Base-by-base conservation (phyloP, 2,113 vertebrate genomes). In the Hippotragus niger region DNA sequence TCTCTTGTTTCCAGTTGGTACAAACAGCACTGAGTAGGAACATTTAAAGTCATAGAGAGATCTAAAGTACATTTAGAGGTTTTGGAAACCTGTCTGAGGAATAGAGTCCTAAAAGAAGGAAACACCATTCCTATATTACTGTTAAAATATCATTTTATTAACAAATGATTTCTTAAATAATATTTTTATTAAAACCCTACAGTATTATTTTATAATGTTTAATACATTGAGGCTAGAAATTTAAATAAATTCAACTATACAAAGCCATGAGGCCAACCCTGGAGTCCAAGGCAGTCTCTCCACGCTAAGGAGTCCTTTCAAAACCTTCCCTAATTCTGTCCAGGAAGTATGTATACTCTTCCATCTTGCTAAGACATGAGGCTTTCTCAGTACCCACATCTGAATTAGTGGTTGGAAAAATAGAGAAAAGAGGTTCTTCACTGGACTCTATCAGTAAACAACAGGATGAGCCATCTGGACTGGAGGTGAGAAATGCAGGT, bases 241-340 rank as follows among this genome's bases (percentile, higher is more conserved):
- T 97, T 97, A 45, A 85, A 12, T 43, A 29, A 85, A 31, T 15
- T 31, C 64, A 98, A 98, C 97, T 96, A 97, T 98, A 98, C 98
- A 98, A 98, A 98, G 98, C 97, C 97, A 97, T 98, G 98, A 98
- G 96, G 98, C 98, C 98, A 96, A 98, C 98, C 98, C 98, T 98
- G 98, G 98, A 98, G 98, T 98, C 98, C 97, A 98, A 98, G 97
- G 98, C 98, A 98, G 98, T 98, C 90, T 98, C 98, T 98, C 97
- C 97, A 97, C 95, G 97, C 98, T 98, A 98, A 98, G 98, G 98
- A 99, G 98, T 98, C 98, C 98, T 98, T 98, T 98, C 98, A 98
- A 67, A 96, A 97, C 98, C 98, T 98, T 98, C 98, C 98, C 98
- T 98, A 98, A 98, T 98, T 98, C 98, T 98, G 95, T 98, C 97